phyloP scores from a whole-genome alignment of 2,888 invertebrate genomes.

The Noctua pronuba region DNA sequence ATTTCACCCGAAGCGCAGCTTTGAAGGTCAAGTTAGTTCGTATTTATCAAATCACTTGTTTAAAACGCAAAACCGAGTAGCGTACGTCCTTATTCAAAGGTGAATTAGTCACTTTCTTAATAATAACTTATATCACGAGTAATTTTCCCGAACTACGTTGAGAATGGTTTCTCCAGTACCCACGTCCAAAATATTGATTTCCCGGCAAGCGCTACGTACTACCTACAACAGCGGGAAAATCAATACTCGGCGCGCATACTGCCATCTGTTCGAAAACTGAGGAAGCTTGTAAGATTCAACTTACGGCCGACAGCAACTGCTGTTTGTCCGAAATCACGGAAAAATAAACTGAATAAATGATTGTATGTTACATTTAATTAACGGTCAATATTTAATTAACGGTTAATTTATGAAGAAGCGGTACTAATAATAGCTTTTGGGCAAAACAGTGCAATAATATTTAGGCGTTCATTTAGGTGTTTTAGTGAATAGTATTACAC shows the following conservation, averaged over 20 bases:
- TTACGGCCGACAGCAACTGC: neutral
- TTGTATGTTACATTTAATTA: neutral
- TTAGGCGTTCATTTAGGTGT: neutral
- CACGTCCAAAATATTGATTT: constrained; percentile 85
- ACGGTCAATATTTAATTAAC: neutral
- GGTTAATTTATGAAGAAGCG: neutral
- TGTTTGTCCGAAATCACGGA: constrained; percentile 4
- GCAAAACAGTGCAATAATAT: neutral
- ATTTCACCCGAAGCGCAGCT: constrained; percentile 75
- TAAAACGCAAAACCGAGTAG: constrained; percentile 30
- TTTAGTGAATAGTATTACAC: neutral
- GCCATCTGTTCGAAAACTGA: constrained; percentile 78
- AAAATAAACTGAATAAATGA: neutral
- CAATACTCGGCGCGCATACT: constrained; percentile 81
- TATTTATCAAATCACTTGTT: constrained; percentile 49
- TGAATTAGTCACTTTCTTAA: constrained; percentile 27
- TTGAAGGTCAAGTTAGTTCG: constrained; percentile 65
- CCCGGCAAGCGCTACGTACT: constrained; percentile 68
- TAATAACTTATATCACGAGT: constrained; percentile 47
- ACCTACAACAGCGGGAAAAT: constrained; percentile 76
- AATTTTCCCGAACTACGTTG: constrained; percentile 69
- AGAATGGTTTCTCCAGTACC: constrained; percentile 78
- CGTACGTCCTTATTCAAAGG: constrained; percentile 47
- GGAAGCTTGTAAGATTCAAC: constrained; percentile 31
- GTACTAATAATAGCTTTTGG: neutral